Conservation (phyloP, 2,113 vertebrate species). For the Meriones unguiculatus region DNA sequence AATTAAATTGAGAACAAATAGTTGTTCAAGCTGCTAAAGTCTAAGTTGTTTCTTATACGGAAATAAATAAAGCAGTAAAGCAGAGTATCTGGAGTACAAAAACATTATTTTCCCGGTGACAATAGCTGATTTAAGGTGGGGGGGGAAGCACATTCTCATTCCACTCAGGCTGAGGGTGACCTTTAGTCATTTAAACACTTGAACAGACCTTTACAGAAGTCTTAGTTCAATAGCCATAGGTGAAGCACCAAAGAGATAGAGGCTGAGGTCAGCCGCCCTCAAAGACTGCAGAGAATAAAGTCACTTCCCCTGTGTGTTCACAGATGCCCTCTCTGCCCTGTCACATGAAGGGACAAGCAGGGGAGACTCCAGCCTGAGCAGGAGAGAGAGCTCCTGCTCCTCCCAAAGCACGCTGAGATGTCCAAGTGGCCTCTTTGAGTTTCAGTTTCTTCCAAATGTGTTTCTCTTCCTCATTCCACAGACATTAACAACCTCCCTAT, state of each 20-base stretch:
- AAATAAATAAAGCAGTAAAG: background rate
- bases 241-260: background rate
- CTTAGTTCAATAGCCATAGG: background rate
- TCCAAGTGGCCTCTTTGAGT: background rate
- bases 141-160: background rate
- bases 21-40: background rate
- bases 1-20: background rate
- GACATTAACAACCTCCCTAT: constrained; percentile 27
- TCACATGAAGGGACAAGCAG: background rate
- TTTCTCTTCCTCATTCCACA: constrained; percentile 72
- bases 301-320: background rate
- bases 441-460: constrained; percentile 33
- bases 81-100: background rate
- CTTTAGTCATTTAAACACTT: background rate
- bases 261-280: background rate
- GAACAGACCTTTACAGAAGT: background rate
- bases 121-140: background rate
- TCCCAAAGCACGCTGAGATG: background rate
- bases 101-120: background rate
- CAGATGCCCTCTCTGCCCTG: background rate
- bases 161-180: background rate
- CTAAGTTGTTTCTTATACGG: background rate
- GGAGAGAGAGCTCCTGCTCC: background rate
- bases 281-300: background rate
- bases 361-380: background rate